A percentile compares a stretch with the other conserved stretches of the same genome.
Evolutionary conservation across 2,797 vertebrate species (phyloP).

Genomic region (Microctenopoma steveboyesi): DNA sequence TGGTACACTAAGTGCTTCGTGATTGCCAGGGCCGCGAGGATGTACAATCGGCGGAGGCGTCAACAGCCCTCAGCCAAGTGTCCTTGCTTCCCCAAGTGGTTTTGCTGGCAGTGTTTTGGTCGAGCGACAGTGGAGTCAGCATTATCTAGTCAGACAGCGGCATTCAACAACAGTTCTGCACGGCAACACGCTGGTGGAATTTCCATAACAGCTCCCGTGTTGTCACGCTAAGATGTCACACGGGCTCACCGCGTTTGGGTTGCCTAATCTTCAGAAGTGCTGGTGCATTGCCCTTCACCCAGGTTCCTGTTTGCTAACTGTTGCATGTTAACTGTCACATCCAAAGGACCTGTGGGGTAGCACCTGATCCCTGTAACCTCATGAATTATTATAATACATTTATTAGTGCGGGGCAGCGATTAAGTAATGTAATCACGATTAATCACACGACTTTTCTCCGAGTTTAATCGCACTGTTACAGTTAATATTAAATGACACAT

Average conservation of each 20-base stretch:
- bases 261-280: background rate
- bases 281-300: background rate
- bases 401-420: too few relatives aligned
- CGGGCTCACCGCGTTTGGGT: slow-evolving; percentile 11
- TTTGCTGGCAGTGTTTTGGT: slow-evolving; percentile 55
- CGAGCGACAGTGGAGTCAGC: slow-evolving; percentile 38
- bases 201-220: slow-evolving; percentile 44
- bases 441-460: too few relatives aligned
- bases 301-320: background rate
- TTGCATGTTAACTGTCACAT: background rate
- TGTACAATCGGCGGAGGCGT: slow-evolving; percentile 68
- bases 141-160: slow-evolving; percentile 30
- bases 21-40: slow-evolving; percentile 66
- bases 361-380: too few relatives aligned
- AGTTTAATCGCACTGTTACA: too few relatives aligned
- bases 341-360: background rate
- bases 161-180: slow-evolving; percentile 25
- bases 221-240: slow-evolving; percentile 23
- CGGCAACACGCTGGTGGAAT: slow-evolving; percentile 30
- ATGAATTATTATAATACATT: too few relatives aligned
- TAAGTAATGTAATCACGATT: too few relatives aligned
- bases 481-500: too few relatives aligned
- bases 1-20: slow-evolving; percentile 69
- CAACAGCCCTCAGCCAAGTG: slow-evolving; percentile 66
- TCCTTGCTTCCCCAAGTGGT: slow-evolving; percentile 58